Conservation (phyloP, 2,113 vertebrate genomes). For the Oostethus manadensis region DNA sequence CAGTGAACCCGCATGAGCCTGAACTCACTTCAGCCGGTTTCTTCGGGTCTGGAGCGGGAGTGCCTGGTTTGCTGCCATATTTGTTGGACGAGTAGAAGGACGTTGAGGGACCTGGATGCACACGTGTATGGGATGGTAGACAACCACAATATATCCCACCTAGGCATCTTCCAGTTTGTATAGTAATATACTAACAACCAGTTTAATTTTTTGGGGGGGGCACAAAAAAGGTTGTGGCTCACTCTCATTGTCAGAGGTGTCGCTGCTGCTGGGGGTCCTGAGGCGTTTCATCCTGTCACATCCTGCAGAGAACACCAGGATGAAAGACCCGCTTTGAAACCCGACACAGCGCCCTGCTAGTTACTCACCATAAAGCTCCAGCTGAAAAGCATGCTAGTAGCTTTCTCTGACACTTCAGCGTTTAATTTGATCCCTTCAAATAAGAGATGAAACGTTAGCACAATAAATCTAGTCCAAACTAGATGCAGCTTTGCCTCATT, state of each 20-base stretch:
- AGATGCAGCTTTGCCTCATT: too few species aligned
- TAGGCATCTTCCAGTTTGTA: neutral
- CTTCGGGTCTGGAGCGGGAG: conserved; percentile 81
- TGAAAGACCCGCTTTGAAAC: too few species aligned
- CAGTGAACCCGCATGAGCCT: fast-evolving
- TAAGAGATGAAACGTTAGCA: conserved; percentile 3
- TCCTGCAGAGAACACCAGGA: conserved; percentile 64
- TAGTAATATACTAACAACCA: neutral
- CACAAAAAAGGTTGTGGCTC: conserved; percentile 59
- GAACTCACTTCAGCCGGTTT: conserved; percentile 88
- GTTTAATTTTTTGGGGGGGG: neutral
- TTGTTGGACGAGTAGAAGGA: conserved; percentile 86
- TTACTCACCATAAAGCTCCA: conserved; percentile 67
- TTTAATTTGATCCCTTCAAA: conserved; percentile 47
- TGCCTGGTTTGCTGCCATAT: conserved; percentile 84
- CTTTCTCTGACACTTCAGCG: conserved; percentile 26
- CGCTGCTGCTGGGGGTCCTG: conserved; percentile 91
- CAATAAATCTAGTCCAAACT: neutral
- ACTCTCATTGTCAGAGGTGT: conserved; percentile 98
- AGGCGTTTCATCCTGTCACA: conserved; percentile 96
- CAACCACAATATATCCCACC: neutral
- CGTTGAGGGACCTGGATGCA: conserved; percentile 83
- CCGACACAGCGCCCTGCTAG: conserved; percentile 8
- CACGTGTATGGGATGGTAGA: neutral
- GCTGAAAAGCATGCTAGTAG: conserved; percentile 58